Evolutionary conservation across 2,888 invertebrate genomes (phyloP), one percentile per base, ranked within the genome.

Genomic region (Melanophora roralis): DNA sequence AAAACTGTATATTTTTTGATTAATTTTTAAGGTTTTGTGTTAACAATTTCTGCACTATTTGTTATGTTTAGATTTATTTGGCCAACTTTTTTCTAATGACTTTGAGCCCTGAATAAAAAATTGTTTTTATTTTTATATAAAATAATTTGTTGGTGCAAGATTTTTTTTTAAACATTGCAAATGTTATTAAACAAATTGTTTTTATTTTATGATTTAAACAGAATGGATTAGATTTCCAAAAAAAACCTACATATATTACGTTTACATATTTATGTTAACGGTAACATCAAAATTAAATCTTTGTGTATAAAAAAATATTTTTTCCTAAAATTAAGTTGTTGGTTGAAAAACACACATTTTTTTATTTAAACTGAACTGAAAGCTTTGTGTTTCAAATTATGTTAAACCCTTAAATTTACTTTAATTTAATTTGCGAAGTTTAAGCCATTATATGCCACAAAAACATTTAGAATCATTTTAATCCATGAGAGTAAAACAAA

Each of bases 51-150:
- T 69, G 59, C 38, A n/a, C 40, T 59, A 60, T 68, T 68, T 79
- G 53, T 65, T 60, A 71, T 53, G 68, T 59, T 64, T 72, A 23
- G 43, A 47, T 32, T 53, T 51, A 16, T 36, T 19, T 34, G 51
- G 45, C 14, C 0, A 8, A 5, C 8, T n/a, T 47, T 55, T 57
- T 73, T 43, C 43, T 43, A 40, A 45, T 51, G 67, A 60, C 36
- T 75, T 59, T 7, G 43, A 76, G 47, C 69, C 68, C 55, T 69
- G 75, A 57, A 32, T 9, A 80, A 43, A 68, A 72, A 80, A 76
- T 76, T 67, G 64, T 72, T 57, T 45, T 38, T 43, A 43, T 55
- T 59, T 49, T 71, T 40, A 23, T 75, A 12, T 34, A 36, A 36
- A 68, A 60, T 68, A 68, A 78, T 68, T 68, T 73, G 47, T 62